These are phyloP conservation scores for Leptocoma aspasia DNA, from an alignment of 2,113 vertebrate genomes.

Conservation along the genomic window DNA sequence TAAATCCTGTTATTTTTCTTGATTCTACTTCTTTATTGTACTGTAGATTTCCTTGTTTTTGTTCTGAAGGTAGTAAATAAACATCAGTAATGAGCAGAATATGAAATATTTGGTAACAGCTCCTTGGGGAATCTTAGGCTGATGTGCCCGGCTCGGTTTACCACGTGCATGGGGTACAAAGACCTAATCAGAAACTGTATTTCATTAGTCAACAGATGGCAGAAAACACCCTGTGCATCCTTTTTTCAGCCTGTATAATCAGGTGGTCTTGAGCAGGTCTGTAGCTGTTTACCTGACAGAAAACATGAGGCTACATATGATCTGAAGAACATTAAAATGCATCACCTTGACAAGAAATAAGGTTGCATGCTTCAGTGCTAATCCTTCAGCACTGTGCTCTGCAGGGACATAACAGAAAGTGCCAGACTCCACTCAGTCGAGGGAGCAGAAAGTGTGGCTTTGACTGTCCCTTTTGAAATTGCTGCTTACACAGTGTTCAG, in stretches of 20 bases:
- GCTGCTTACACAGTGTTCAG: not conserved
- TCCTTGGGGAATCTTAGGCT: constrained; percentile 12
- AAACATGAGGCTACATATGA: not conserved
- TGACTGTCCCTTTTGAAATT: not conserved
- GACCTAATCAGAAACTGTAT: not conserved
- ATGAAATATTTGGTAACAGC: constrained; percentile 21
- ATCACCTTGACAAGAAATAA: not conserved
- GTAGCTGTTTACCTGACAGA: not conserved
- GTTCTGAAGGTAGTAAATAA: constrained; percentile 49
- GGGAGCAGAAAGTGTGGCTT: not conserved
- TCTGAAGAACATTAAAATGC: not conserved
- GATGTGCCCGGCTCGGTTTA: constrained; percentile 15
- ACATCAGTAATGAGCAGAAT: constrained; percentile 36
- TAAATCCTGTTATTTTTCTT: constrained; percentile 32
- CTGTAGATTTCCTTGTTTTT: constrained; percentile 1
- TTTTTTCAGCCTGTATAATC: not conserved
- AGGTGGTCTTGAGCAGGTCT: not conserved
- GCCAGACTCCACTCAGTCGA: not conserved
- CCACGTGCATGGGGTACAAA: not conserved
- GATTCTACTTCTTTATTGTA: not conserved
- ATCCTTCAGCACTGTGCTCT: not conserved
- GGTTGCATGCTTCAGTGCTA: not conserved
- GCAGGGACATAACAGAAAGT: not conserved
- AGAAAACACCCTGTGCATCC: not conserved
- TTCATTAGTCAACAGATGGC: not conserved